Evolutionary conservation across 1,140 invertebrate genomes (phyloP).

Genomic region (Penaeus chinensis): DNA sequence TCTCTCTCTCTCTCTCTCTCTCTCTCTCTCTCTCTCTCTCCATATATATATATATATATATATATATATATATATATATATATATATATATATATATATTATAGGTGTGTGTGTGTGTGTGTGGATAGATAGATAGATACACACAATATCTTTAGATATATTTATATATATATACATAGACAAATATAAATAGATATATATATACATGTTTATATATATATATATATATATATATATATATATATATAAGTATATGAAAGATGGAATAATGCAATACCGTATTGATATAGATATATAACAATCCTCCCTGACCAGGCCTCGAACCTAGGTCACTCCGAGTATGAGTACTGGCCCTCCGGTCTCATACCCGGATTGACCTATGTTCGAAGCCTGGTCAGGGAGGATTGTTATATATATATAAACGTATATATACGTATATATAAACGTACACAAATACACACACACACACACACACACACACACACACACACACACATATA

Average conservation of each 20-base stretch:
- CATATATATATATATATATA: not conserved
- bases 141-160: not conserved
- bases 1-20: no score
- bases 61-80: not conserved
- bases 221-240: not conserved
- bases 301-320: no score
- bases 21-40: no score
- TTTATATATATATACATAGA: not conserved
- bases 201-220: not conserved
- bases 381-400: no score
- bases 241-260: not conserved
- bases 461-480: no score
- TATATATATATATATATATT: not conserved
- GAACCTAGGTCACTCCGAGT: no score
- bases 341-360: no score
- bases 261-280: no score
- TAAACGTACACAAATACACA: not conserved
- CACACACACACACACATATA: no score
- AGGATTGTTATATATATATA: not conserved
- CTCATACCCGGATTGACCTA: no score
- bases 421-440: not conserved
- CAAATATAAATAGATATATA: not conserved
- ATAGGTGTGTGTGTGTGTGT: slow-evolving; percentile 8
- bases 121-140: not conserved
- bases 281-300: no score